phyloP scores from a whole-genome alignment of 1,140 invertebrate genomes.

The Drosophila ficusphila region DNA sequence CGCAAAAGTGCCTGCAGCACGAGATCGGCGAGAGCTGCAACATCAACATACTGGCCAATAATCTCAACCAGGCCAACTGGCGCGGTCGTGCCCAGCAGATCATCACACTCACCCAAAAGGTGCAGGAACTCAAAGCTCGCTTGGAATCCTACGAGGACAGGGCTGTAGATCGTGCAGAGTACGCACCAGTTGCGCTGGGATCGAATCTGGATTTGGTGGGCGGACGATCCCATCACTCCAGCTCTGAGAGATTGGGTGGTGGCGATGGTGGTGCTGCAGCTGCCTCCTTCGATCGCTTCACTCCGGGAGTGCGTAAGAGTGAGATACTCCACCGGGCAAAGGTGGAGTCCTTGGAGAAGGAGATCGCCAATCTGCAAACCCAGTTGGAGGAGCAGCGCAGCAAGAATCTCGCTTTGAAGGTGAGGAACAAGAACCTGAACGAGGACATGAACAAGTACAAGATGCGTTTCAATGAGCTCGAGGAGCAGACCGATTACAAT shows the following conservation, averaged over 20 bases:
- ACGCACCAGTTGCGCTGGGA: constrained; percentile 47
- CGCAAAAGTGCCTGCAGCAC: constrained; percentile 87
- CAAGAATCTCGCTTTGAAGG: constrained; percentile 71
- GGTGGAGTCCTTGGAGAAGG: constrained; percentile 86
- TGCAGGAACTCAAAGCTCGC: constrained; percentile 87
- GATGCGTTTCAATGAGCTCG: constrained; percentile 50
- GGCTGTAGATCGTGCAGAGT: constrained; percentile 46
- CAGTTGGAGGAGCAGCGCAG: constrained; percentile 84
- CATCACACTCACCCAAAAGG: constrained; percentile 87
- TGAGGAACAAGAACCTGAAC: constrained; percentile 77
- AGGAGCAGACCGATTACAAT: constrained; percentile 67
- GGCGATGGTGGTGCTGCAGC: constrained; percentile 56
- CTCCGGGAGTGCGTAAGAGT: constrained; percentile 70
- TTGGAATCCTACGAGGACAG: constrained; percentile 83
- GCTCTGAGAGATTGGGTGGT: constrained; percentile 3
- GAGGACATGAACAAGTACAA: constrained; percentile 74
- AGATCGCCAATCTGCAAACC: constrained; percentile 84
- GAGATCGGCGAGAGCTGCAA: constrained; percentile 88
- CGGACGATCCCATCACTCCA: constrained; percentile 23
- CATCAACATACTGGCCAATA: constrained; percentile 70
- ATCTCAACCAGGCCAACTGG: constrained; percentile 86
- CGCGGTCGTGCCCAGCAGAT: constrained; percentile 90
- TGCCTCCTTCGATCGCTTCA: constrained; percentile 68
- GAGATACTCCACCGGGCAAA: constrained; percentile 85
- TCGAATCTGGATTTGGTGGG: constrained; percentile 37